Conservation (phyloP, 2,888 invertebrate genomes). For the Apamea sordens region DNA sequence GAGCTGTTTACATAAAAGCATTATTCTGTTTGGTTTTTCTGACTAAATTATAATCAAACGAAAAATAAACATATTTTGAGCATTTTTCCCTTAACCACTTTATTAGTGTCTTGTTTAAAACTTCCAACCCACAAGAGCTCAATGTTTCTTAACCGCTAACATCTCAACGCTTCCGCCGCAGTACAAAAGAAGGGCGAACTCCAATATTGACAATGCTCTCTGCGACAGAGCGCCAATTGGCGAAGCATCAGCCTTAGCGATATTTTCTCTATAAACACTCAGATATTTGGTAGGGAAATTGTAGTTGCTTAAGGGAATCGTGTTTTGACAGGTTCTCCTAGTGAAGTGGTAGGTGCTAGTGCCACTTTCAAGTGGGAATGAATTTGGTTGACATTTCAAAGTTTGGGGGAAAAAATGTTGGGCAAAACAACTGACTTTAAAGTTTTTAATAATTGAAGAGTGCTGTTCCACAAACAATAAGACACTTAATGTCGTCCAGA, state of each 20-base stretch:
- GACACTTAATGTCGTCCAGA: neutral
- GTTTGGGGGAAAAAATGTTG: neutral
- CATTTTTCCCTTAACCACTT: neutral
- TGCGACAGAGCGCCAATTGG: slow-evolving; percentile 80
- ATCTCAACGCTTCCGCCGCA: slow-evolving; percentile 55
- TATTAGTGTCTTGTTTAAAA: neutral
- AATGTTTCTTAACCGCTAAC: slow-evolving; percentile 50
- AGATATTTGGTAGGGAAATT: slow-evolving; percentile 77
- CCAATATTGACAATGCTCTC: slow-evolving; percentile 84
- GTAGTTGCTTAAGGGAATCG: slow-evolving; percentile 61
- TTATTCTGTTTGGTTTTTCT: neutral
- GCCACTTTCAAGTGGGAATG: slow-evolving; percentile 20
- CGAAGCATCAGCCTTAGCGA: slow-evolving; percentile 70
- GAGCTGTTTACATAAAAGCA: neutral
- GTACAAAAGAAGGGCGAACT: slow-evolving; percentile 67
- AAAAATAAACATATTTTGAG: neutral
- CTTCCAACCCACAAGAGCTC: slow-evolving; percentile 5
- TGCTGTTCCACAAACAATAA: neutral
- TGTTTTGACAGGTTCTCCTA: slow-evolving; percentile 59
- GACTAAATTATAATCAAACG: neutral
- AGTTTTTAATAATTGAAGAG: neutral
- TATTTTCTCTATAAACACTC: slow-evolving; percentile 80
- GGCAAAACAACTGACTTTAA: neutral
- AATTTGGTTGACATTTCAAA: slow-evolving; percentile 22
- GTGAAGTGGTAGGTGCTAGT: slow-evolving; percentile 27